phyloP scores from a whole-genome alignment of 2,113 vertebrate genomes.

The Amblyornis subalaris region DNA sequence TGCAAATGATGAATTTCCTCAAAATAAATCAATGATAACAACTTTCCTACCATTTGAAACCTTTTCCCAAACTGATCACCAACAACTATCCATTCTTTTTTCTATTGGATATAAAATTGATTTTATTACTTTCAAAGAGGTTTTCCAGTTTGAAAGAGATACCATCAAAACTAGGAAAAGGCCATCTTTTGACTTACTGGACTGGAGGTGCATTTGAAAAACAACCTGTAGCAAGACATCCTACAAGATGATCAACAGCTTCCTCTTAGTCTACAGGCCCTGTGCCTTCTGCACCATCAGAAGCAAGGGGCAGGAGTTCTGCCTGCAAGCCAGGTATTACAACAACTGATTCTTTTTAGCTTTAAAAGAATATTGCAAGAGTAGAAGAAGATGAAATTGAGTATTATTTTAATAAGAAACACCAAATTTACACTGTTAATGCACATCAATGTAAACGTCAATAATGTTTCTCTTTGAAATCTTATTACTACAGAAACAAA shows the following conservation, averaged over 20 bases:
- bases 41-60: not conserved
- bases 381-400: not conserved
- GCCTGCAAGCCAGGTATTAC: not conserved
- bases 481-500: not conserved
- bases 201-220: not conserved
- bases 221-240: not conserved
- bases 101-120: not conserved
- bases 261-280: not conserved
- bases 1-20: not conserved
- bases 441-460: not conserved
- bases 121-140: not conserved
- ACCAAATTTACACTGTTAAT: not conserved
- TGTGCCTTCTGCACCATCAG: not conserved
- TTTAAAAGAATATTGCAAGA: not conserved
- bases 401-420: not conserved
- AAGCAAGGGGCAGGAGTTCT: not conserved
- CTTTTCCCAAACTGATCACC: not conserved
- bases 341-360: not conserved
- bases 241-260: not conserved
- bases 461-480: not conserved
- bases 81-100: not conserved
- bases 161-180: not conserved
- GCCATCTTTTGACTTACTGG: not conserved
- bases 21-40: not conserved
- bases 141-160: not conserved